phyloP scores from a whole-genome alignment of 2,888 invertebrate genomes.

The Sarcophaga subvicina region DNA sequence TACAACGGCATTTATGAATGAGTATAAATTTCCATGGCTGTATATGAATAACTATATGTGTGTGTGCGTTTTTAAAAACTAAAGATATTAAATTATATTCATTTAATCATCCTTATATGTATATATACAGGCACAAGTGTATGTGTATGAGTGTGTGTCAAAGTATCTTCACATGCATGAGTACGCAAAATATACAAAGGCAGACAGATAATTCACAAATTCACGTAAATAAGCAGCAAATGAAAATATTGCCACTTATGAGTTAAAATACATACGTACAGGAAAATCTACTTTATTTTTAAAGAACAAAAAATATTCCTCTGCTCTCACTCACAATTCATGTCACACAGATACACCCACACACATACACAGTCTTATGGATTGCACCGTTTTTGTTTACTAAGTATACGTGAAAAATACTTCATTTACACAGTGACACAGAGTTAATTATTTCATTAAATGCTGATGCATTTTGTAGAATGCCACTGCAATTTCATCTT shows the following conservation, averaged over 20 bases:
- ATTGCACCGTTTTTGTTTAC: background rate
- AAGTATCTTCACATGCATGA: background rate
- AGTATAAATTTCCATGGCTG: background rate
- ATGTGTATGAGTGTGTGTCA: background rate
- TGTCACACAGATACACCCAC: background rate
- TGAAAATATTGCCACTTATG: conserved; percentile 37
- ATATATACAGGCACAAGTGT: background rate
- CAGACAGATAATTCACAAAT: conserved; percentile 6
- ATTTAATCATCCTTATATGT: background rate
- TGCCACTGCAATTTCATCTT: conserved; percentile 12
- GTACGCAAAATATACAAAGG: conserved; percentile 2
- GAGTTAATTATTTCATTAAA: conserved; percentile 64
- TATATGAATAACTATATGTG: background rate
- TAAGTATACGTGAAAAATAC: conserved; percentile 39
- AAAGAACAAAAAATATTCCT: background rate
- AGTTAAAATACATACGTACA: conserved; percentile 22
- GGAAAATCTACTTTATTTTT: conserved; percentile 41
- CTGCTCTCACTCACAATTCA: background rate
- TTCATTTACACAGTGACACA: conserved; percentile 46
- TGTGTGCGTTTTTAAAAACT: background rate
- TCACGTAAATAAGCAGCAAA: conserved; percentile 17
- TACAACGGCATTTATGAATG: background rate
- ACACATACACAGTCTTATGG: background rate
- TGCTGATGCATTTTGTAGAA: conserved; percentile 34
- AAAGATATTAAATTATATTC: background rate